Conservation (phyloP, 2,113 vertebrate species). For the Leuciscus idus region DNA sequence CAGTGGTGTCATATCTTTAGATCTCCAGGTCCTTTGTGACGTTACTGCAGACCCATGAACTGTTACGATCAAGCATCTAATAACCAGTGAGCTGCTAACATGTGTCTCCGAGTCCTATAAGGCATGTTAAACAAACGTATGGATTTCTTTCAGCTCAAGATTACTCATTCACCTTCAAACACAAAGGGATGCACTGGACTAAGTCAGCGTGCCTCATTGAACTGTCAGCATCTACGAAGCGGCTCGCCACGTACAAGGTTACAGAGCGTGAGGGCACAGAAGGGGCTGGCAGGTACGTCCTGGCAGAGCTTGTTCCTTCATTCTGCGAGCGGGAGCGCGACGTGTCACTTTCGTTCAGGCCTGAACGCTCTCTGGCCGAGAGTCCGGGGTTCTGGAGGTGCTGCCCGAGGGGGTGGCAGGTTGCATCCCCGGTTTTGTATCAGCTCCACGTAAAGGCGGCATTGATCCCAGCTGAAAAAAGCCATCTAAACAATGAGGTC, state of each 20-base stretch:
- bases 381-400: constrained; percentile 69
- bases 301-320: constrained; percentile 7
- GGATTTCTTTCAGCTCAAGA: constrained; percentile 81
- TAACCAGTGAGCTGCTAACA: not conserved
- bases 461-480: constrained; percentile 97
- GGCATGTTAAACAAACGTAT: constrained; percentile 9
- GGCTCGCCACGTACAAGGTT: not conserved
- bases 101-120: not conserved
- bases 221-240: constrained; percentile 53
- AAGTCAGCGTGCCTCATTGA: constrained; percentile 39
- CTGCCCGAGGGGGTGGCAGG: constrained; percentile 75
- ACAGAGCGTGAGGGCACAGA: not conserved
- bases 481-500: constrained; percentile 94
- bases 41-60: not conserved
- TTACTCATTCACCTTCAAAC: constrained; percentile 24
- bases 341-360: constrained; percentile 62
- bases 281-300: constrained; percentile 13
- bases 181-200: constrained; percentile 18
- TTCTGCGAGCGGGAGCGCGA: constrained; percentile 56
- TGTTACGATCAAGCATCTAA: not conserved
- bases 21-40: not conserved
- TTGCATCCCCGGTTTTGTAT: constrained; percentile 87
- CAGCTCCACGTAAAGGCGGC: constrained; percentile 90
- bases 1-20: not conserved
- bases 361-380: constrained; percentile 70